Evolutionary conservation across 2,113 vertebrate genomes (phyloP).

Genomic region (Etia nguti): DNA sequence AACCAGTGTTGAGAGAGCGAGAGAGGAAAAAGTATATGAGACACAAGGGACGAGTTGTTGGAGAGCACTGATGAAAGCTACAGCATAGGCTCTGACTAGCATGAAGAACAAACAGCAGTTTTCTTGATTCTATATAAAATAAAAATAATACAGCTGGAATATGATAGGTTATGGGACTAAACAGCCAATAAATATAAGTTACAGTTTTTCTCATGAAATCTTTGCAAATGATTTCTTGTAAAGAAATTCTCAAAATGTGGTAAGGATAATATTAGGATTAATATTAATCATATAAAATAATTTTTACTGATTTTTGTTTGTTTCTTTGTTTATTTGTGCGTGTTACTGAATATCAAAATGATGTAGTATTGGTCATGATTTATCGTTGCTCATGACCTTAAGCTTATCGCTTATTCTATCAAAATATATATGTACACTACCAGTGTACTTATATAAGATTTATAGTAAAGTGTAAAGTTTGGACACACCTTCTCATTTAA

Average conservation of each 20-base stretch:
- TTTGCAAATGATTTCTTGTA: neutral
- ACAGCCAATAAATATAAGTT: neutral
- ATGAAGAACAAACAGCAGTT: neutral
- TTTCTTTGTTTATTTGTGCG: neutral
- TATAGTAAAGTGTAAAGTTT: neutral
- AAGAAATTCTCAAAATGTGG: neutral
- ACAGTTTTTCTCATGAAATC: neutral
- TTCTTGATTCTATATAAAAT: neutral
- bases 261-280: neutral
- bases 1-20: neutral
- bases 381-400: neutral
- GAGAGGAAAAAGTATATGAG: neutral
- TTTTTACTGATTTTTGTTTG: neutral
- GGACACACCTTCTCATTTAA: neutral
- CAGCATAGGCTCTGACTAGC: neutral
- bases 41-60: neutral
- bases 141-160: neutral
- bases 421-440: neutral
- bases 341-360: neutral
- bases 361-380: rapidly evolving
- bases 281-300: neutral
- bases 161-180: neutral
- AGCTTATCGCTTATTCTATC: neutral
- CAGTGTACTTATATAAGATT: neutral
- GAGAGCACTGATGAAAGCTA: neutral